Evolutionary conservation across 2,888 invertebrate species (phyloP), one percentile per base, ranked within the genome.

Genomic region (Tiliacea aurago): DNA sequence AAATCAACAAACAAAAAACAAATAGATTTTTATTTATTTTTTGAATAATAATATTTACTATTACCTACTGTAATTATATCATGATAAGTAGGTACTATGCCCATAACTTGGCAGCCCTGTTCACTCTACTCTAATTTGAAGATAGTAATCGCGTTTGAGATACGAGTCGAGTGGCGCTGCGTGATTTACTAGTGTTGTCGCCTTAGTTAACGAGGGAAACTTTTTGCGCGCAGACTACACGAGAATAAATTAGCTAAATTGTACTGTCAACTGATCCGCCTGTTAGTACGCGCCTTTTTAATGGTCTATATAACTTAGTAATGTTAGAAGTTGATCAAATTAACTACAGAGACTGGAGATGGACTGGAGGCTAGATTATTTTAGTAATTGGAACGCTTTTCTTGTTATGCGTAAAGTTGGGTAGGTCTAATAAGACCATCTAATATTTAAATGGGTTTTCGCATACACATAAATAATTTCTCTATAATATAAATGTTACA

Each of bases 171-270:
- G 91, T 86, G 85, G 85, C 77, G 78, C 81, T 88, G 90, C 73
- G 84, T 95, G 95, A 95, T 95, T 95, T 94, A 95, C 90, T 91
- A 88, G 91, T 91, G 90, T 95, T 93, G 93, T 94, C 91, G 91
- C 90, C 91, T 87, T 86, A 91, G 90, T 93, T 94, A 93, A 94
- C 93, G 93, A 94, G 93, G 90, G 88, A 91, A 93, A 94, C 92
- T 95, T 95, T 95, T 95, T 94, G 93, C 90, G 89, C 85, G 88
- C 86, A 83, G 84, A 90, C 90, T 89, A 91, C 89, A 88, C 88
- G 85, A 82, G 91, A 91, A 93, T 94, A 94, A 94, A 94, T 94
- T 94, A 92, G 88, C 88, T 89, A 88, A 92, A 94, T 91, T 91
- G 88, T 91, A 84, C 88, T 84, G 87, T 88, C 87, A 83, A 90